A percentile compares a stretch with the other conserved stretches of the same genome.
These are phyloP conservation scores for Montipora cactus DNA, from an alignment of 64 coral and sea anemone genomes.

Conservation along the genomic window DNA sequence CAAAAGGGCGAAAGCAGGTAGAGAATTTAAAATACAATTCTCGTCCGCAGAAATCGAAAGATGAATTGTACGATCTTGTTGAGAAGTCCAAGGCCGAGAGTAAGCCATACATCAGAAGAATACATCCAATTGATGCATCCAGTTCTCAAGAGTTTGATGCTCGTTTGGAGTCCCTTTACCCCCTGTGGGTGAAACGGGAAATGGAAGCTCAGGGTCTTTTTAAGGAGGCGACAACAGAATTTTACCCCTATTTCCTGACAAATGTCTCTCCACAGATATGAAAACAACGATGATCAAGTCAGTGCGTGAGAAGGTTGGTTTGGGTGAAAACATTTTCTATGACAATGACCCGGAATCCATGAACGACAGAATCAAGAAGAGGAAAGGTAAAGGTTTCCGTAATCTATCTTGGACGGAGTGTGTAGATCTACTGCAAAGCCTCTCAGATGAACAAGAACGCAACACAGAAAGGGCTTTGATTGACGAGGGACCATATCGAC, in stretches of 20 bases:
- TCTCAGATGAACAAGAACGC: slow-evolving; percentile 5
- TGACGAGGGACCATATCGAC: background rate
- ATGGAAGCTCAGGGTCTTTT: background rate
- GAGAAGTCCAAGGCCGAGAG: background rate
- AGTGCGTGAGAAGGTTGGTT: background rate
- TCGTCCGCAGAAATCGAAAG: background rate
- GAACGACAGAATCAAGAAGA: slow-evolving; percentile 2
- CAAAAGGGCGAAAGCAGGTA: background rate
- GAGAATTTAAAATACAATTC: background rate
- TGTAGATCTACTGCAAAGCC: slow-evolving; percentile 11
- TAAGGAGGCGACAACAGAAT: background rate
- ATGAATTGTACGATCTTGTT: slow-evolving; percentile 14
- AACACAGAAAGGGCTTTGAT: background rate
- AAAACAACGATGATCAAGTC: background rate
- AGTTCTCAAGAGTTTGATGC: slow-evolving; percentile 18
- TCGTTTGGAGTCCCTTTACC: background rate
- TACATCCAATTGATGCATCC: background rate
- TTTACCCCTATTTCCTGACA: background rate
- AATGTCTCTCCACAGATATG: slow-evolving; percentile 3
- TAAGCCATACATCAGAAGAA: background rate
- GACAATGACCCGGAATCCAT: slow-evolving; percentile 18
- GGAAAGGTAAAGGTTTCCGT: background rate
- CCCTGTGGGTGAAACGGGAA: slow-evolving; percentile 14
- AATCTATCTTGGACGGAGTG: slow-evolving; percentile 1
- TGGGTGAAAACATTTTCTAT: background rate